A percentile compares a stretch with the other conserved stretches of the same genome.
Conservation (phyloP, 2,888 invertebrate species). For the Hydroisotoma schaefferi region DNA sequence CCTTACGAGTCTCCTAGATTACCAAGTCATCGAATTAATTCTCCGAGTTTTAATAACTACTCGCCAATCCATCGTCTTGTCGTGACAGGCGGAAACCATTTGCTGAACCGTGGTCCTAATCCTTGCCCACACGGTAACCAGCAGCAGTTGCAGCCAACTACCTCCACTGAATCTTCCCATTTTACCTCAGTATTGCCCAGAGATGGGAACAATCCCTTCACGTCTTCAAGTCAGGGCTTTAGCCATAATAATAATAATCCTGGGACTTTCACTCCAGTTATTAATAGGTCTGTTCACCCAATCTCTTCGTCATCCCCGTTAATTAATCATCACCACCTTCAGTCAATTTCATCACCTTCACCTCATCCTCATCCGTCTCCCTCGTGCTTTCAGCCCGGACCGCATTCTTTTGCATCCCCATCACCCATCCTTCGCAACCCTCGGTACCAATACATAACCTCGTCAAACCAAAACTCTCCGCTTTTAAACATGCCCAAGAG, state of each 20-base stretch:
- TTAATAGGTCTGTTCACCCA: constrained; percentile 36
- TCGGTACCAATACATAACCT: constrained; percentile 47
- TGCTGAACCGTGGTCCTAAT: constrained; percentile 22
- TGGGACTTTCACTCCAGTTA: constrained; percentile 21
- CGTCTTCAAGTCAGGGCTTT: neutral
- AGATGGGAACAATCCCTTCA: constrained; percentile 7
- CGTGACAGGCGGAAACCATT: constrained; percentile 45
- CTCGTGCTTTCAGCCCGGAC: constrained; percentile 8
- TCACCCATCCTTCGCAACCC: constrained; percentile 47
- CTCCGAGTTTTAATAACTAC: constrained; percentile 48
- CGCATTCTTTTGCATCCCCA: constrained; percentile 34
- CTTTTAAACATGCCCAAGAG: constrained; percentile 42
- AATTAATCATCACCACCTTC: constrained; percentile 41
- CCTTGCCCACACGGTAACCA: neutral
- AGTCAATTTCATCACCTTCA: constrained; percentile 28
- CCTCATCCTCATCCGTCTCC: constrained; percentile 11
- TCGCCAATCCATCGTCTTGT: constrained; percentile 48
- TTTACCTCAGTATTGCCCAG: constrained; percentile 14
- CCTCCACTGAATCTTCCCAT: constrained; percentile 24
- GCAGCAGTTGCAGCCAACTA: constrained; percentile 17
- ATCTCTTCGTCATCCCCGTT: constrained; percentile 26
- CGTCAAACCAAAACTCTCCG: constrained; percentile 49
- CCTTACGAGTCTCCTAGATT: constrained; percentile 30
- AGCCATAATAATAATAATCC: constrained; percentile 23
- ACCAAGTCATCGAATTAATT: constrained; percentile 35